These are phyloP conservation scores for Caenorhabditis sp. DNA, from an alignment of 2,888 invertebrate genomes.

Conservation along the genomic window DNA sequence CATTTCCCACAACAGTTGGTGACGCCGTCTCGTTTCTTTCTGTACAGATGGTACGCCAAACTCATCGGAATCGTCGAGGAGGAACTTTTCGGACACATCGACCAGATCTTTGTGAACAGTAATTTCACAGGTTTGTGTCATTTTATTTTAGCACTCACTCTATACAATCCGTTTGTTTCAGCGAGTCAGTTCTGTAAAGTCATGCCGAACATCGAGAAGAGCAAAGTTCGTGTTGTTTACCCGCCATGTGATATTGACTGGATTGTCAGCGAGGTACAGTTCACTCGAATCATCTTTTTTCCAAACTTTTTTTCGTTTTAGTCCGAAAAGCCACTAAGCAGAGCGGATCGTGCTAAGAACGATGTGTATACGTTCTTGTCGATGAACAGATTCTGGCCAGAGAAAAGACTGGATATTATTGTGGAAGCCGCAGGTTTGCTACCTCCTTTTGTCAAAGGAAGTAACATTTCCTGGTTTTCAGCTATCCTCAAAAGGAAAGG, in stretches of 20 bases:
- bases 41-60: conserved; percentile 78
- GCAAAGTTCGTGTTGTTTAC: conserved; percentile 76
- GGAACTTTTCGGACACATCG: conserved; percentile 81
- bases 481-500: conserved; percentile 73
- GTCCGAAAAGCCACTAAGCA: conserved; percentile 63
- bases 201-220: conserved; percentile 74
- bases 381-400: conserved; percentile 79
- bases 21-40: conserved; percentile 77
- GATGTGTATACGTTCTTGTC: conserved; percentile 75
- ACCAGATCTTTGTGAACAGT: conserved; percentile 81
- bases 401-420: conserved; percentile 78
- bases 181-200: conserved; percentile 72
- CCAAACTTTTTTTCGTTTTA: conserved; percentile 37
- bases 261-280: conserved; percentile 63
- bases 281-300: no score
- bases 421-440: conserved; percentile 75
- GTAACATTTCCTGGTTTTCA: no score
- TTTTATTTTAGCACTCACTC: not conserved
- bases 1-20: conserved; percentile 79
- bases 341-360: conserved; percentile 68
- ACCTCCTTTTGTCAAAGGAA: not conserved
- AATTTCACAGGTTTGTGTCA: conserved; percentile 80
- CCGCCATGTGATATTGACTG: conserved; percentile 78
- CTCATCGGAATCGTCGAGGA: conserved; percentile 78
- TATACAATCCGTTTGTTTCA: conserved; percentile 31